These are phyloP conservation scores for Nephrotoma flavescens DNA, from an alignment of 2,888 invertebrate species.

Conservation along the genomic window DNA sequence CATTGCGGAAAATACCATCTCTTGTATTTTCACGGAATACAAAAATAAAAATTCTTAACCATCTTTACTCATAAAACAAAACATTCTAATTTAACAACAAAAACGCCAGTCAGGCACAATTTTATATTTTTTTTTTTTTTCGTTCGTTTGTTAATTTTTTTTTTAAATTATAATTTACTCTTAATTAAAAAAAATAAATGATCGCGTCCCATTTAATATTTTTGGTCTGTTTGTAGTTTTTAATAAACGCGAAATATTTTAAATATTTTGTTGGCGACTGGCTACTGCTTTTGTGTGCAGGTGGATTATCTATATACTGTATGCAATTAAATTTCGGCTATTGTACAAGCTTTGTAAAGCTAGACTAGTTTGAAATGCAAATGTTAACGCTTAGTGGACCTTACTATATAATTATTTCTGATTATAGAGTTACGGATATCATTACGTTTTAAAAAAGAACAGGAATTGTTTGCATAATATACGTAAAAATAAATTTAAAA, in stretches of 20 bases:
- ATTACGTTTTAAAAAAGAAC: too few relatives aligned
- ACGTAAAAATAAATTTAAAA: too few relatives aligned
- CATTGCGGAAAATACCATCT: background rate
- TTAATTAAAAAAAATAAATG: background rate
- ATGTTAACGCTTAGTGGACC: too few relatives aligned
- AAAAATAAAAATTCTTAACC: background rate
- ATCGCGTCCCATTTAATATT: background rate
- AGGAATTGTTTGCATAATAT: too few relatives aligned
- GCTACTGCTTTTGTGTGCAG: background rate
- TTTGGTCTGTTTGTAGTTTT: background rate
- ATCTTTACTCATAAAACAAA: background rate
- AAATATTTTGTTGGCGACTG: background rate
- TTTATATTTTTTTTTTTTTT: background rate
- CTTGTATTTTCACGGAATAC: background rate
- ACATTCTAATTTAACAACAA: background rate
- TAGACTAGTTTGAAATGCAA: background rate
- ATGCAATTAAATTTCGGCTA: background rate
- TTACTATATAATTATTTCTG: too few relatives aligned
- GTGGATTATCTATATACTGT: background rate
- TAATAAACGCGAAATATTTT: background rate
- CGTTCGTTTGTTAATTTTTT: background rate
- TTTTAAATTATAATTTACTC: background rate
- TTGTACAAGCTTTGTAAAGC: background rate
- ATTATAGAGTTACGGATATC: too few relatives aligned
- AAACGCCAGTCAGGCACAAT: background rate